Evolutionary conservation across 1,140 invertebrate species (phyloP).

Genomic region (Leptoteleia sp.): DNA sequence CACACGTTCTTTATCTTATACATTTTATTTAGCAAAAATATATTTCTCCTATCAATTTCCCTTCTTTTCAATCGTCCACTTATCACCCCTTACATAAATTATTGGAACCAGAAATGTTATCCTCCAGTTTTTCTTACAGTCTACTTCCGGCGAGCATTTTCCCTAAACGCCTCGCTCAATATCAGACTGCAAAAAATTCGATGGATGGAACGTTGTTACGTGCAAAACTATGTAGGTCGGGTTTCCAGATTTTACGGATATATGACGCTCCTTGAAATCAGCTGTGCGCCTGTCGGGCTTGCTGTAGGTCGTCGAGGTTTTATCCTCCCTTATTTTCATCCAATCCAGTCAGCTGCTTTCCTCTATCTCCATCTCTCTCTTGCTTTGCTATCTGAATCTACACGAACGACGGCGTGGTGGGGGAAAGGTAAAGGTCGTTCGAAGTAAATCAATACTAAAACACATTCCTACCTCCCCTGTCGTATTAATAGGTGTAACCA

Average conservation of each 20-base stretch:
- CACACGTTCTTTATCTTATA: no score
- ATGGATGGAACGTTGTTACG: constrained; percentile 4
- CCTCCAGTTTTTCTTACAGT: no score
- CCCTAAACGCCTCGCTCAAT: neutral
- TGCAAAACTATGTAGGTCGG: constrained; percentile 11
- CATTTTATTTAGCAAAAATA: no score
- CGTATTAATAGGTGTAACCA: constrained; percentile 38
- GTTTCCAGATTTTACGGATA: constrained; percentile 36
- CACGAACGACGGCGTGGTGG: constrained; percentile 26
- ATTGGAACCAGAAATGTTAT: neutral
- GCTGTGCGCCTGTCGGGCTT: constrained; percentile 52
- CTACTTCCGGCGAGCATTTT: neutral
- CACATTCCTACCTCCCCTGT: constrained; percentile 41
- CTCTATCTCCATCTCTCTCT: constrained; percentile 30
- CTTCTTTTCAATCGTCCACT: no score
- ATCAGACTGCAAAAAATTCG: neutral
- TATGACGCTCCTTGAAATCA: constrained; percentile 46
- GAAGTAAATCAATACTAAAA: constrained; percentile 53
- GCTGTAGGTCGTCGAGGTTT: constrained; percentile 56
- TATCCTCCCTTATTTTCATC: constrained; percentile 53
- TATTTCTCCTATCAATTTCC: no score
- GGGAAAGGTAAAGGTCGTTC: constrained; percentile 59
- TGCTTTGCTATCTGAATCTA: constrained; percentile 29
- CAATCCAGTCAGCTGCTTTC: constrained; percentile 43
- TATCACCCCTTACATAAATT: no score